Percentiles rank a stretch among this genome's conserved stretches.
Evolutionary conservation across 1,140 invertebrate species (phyloP).

Genomic region (Pseudomyrmex sp.): DNA sequence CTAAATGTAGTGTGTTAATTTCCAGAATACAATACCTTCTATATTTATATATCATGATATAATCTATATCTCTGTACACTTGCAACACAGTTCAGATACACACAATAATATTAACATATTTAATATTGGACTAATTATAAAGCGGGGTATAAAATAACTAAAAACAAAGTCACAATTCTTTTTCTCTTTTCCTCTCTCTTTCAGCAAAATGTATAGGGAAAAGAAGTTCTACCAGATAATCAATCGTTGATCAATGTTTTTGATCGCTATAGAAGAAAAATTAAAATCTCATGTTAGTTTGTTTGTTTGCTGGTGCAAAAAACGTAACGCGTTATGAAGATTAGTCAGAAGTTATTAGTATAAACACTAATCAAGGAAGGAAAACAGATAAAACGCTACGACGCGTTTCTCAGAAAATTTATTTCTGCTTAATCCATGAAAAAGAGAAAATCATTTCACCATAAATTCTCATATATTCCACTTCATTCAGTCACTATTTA

Average conservation of each 20-base stretch:
- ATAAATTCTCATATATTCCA: conserved; percentile 78
- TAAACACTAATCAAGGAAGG: conserved; percentile 62
- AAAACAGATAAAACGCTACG: conserved; percentile 64
- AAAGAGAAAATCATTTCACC: conserved; percentile 74
- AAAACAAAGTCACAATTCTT: conserved; percentile 18
- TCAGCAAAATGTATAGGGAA: conserved; percentile 11
- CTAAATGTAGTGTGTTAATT: conserved; percentile 79
- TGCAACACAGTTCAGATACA: conserved; percentile 82
- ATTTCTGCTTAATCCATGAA: conserved; percentile 72
- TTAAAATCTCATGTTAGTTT: conserved; percentile 13
- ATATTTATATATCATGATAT: conserved; percentile 56
- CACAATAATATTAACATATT: conserved; percentile 83
- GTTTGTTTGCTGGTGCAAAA: conserved; percentile 3
- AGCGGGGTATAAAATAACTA: conserved; percentile 40
- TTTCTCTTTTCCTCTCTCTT: too few species aligned
- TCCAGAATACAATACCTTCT: too few species aligned
- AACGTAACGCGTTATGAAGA: conserved; percentile 23
- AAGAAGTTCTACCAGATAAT: conserved; percentile 1
- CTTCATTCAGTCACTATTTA: conserved; percentile 79
- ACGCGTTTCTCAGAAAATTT: conserved; percentile 73
- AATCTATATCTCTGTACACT: conserved; percentile 81
- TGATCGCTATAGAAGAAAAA: conserved; percentile 24
- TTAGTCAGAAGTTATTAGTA: conserved; percentile 60
- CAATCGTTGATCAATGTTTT: not conserved
- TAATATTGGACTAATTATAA: conserved; percentile 80